A percentile compares a stretch with the other conserved stretches of the same genome.
Conservation (phyloP, 1,140 invertebrate genomes). For the Eupristina koningsbergeri region DNA sequence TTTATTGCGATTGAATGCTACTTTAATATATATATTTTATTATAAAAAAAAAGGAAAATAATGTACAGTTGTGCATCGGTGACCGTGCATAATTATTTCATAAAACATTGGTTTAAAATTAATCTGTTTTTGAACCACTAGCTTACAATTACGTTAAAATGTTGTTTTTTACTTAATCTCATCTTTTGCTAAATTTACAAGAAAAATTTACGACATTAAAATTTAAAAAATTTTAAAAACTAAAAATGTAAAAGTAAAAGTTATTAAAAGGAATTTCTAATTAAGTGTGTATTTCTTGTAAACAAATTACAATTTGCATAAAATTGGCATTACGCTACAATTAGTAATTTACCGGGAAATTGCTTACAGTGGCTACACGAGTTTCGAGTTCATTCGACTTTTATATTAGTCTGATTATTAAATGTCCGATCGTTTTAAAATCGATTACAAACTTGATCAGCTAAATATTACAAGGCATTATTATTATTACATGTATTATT, state of each 20-base stretch:
- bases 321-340: conserved; percentile 9
- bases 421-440: conserved; percentile 17
- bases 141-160: no score
- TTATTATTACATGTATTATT: conserved; percentile 3
- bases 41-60: background rate
- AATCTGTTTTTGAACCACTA: no score
- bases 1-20: background rate
- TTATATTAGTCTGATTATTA: background rate
- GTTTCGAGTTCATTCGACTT: background rate
- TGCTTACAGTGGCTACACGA: background rate
- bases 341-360: conserved; percentile 35
- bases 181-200: no score
- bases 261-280: background rate
- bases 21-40: background rate
- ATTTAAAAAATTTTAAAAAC: background rate
- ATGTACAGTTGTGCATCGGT: no score
- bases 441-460: background rate
- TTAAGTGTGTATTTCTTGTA: background rate
- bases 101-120: no score
- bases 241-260: background rate
- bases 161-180: no score
- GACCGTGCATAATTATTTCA: no score
- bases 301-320: conserved; percentile 35
- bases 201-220: no score
- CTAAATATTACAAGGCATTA: background rate